Percentiles rank a stretch among this genome's conserved stretches.
phyloP scores from a whole-genome alignment of 2,113 vertebrate genomes.

The Paramisgurnus dabryanus region DNA sequence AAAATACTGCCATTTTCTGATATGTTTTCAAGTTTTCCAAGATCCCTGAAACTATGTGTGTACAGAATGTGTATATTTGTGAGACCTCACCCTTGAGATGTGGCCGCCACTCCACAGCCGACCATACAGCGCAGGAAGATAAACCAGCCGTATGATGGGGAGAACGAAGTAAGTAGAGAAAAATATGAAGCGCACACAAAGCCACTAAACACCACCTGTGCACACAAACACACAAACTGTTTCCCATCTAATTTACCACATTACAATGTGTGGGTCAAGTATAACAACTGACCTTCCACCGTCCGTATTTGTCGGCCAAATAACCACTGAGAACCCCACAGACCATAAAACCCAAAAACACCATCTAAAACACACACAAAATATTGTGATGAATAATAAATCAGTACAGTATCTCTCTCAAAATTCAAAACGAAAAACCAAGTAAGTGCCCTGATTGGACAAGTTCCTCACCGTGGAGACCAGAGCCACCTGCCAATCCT shows the following conservation, averaged over 20 bases:
- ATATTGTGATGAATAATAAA: too few relatives aligned
- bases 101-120: constrained; percentile 87
- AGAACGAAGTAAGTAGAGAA: constrained; percentile 90
- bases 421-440: background rate
- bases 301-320: constrained; percentile 87
- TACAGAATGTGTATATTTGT: constrained; percentile 5
- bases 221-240: background rate
- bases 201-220: constrained; percentile 83
- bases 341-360: constrained; percentile 94
- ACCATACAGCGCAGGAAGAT: constrained; percentile 92
- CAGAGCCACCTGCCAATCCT: constrained; percentile 93
- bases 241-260: background rate
- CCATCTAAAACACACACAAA: constrained; percentile 79
- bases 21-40: too few relatives aligned
- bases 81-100: constrained; percentile 84
- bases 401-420: background rate
- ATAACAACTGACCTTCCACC: constrained; percentile 84
- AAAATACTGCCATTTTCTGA: too few relatives aligned
- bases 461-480: constrained; percentile 88
- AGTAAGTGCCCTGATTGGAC: constrained; percentile 16
- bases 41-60: too few relatives aligned
- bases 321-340: constrained; percentile 87
- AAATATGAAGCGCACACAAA: constrained; percentile 93
- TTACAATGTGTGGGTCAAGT: background rate
- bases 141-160: constrained; percentile 91